Evolutionary conservation across 2,797 vertebrate species (phyloP).

Genomic region (Phataginus tricuspis): DNA sequence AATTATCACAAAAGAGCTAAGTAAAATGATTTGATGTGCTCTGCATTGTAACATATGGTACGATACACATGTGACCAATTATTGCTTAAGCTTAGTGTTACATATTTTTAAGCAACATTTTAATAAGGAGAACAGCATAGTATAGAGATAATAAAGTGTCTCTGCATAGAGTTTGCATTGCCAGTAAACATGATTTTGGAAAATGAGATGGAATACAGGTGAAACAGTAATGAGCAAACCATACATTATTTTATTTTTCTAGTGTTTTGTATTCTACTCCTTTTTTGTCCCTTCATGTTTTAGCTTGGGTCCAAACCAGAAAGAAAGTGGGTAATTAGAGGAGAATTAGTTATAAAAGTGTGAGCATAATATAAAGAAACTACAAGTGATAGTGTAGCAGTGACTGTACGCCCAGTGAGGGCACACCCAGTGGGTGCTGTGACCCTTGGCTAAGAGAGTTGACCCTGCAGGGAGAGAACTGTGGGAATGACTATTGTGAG

Average conservation of each 20-base stretch:
- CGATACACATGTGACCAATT: not conserved
- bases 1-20: not conserved
- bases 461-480: not conserved
- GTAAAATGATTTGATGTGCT: not conserved
- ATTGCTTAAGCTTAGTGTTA: not conserved
- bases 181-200: not conserved
- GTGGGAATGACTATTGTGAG: not conserved
- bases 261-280: not conserved
- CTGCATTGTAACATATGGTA: not conserved
- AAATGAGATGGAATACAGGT: not conserved
- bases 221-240: not conserved
- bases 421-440: not conserved
- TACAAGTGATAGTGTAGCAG: not conserved
- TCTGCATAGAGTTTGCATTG: not conserved
- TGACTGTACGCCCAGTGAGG: not conserved
- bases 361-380: not conserved
- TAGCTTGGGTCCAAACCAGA: not conserved
- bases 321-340: not conserved
- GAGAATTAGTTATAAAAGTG: not conserved
- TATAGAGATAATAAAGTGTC: not conserved
- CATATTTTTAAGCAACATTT: not conserved
- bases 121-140: not conserved
- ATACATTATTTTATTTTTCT: not conserved
- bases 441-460: not conserved
- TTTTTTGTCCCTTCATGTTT: not conserved